Base-by-base conservation (phyloP, 2,797 vertebrate genomes). In the Chelon labrosus region DNA sequence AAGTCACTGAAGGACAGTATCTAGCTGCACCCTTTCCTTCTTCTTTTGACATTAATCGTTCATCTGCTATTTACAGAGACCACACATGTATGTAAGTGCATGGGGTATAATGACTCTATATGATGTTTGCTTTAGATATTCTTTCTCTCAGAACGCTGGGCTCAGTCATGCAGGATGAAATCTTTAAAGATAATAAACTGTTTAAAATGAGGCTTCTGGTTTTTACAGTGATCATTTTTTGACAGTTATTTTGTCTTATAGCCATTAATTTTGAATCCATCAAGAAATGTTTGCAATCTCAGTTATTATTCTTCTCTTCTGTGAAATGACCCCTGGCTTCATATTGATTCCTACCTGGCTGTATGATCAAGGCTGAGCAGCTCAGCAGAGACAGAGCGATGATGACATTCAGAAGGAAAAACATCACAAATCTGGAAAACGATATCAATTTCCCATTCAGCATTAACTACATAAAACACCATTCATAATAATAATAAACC, bases 371-470 rank as follows among this genome's bases (percentile, higher is more conserved):
- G 14, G 14, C 27, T 2, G 44, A 0, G 14, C 62, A 16, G 39
- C 59, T 68, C 77, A 90, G 73, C 61, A 92, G 38, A 66, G 47
- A 88, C 74, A 83, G 9, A 22, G 20, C 20, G 51, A 87, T 1
- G 4, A 86, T 77, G 4, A 79, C 53, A 20, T 50, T 51, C 37
- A 81, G 39, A 42, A 65, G 31, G 53, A 75, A 75, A 77, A 25
- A 47, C 89, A 92, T 92, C 54, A 46, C 57, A 69, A 77, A 63
- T 72, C 80, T 87, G 77, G 16, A 79, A 76, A 19, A 31, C n/a
- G 0, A 53, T 37, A 1, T 39, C 7, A 2, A 8, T 53, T 12
- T 0, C 22, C 1, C 31, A 42, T 38, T 17, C 1, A 5, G 1
- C 9, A 19, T 35, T 35, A 65, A 66, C 16, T 35, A 12, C 58